A percentile compares a stretch with the other conserved stretches of the same genome.
phyloP scores from a whole-genome alignment of 2,888 invertebrate genomes.

The Petrophora chlorosata region DNA sequence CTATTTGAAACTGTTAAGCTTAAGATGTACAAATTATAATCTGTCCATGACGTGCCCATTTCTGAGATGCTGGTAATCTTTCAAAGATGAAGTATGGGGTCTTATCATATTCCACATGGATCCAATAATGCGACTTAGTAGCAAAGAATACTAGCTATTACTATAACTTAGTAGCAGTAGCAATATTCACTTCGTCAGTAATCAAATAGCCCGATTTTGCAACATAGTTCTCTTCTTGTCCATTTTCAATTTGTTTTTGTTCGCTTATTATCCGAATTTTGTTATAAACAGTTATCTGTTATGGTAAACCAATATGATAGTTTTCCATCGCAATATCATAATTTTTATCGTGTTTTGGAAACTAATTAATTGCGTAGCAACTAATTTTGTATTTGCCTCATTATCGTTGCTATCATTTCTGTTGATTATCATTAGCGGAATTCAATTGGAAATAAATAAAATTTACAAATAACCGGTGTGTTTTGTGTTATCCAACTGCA shows the following conservation, averaged over 20 bases:
- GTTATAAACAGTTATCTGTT: background rate
- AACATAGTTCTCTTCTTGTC: too few relatives aligned
- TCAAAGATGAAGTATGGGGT: too few relatives aligned
- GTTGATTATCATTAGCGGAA: slow-evolving; percentile 68
- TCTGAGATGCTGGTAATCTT: too few relatives aligned
- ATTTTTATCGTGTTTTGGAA: slow-evolving; percentile 27
- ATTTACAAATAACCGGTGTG: slow-evolving; percentile 58
- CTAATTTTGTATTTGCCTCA: slow-evolving; percentile 51
- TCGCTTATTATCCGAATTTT: too few relatives aligned
- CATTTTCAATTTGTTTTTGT: too few relatives aligned
- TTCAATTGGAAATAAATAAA: slow-evolving; percentile 76
- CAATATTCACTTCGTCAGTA: too few relatives aligned
- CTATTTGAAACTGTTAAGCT: background rate
- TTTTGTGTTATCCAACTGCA: background rate
- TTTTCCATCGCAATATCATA: slow-evolving; percentile 13
- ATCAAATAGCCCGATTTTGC: too few relatives aligned
- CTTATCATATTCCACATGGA: too few relatives aligned
- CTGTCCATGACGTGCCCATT: too few relatives aligned
- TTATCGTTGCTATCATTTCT: slow-evolving; percentile 59
- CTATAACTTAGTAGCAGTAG: too few relatives aligned
- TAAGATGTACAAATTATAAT: background rate
- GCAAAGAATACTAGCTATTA: too few relatives aligned
- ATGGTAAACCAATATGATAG: slow-evolving; percentile 7
- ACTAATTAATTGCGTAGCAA: slow-evolving; percentile 48
- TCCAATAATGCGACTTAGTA: too few relatives aligned